phyloP scores from a whole-genome alignment of 2,113 vertebrate genomes.

The Takifugu flavidus region DNA sequence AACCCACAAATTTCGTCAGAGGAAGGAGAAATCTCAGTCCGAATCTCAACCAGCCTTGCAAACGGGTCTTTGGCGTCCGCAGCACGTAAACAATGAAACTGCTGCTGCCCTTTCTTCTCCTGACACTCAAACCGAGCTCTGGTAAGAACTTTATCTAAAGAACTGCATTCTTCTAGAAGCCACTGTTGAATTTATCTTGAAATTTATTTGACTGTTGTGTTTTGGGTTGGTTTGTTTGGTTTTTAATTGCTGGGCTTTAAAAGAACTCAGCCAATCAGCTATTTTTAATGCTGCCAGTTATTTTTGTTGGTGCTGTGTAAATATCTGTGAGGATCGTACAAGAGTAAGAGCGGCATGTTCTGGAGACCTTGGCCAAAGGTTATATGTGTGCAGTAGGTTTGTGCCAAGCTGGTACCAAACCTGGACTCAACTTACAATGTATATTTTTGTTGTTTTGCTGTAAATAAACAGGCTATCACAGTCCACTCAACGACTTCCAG shows the following conservation, averaged over 20 bases:
- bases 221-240: too few species aligned
- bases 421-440: background rate
- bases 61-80: conserved; percentile 6
- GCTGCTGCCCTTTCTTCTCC: conserved; percentile 34
- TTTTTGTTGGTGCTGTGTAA: background rate
- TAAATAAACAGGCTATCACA: conserved; percentile 77
- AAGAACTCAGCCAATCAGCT: background rate
- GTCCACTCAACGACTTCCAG: conserved; percentile 91
- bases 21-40: background rate
- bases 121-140: conserved; percentile 34
- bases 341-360: background rate
- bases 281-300: background rate
- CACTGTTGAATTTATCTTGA: background rate
- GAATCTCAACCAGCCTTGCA: background rate
- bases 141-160: conserved; percentile 42
- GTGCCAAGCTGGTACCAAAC: conserved; percentile 42
- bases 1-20: background rate
- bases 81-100: conserved; percentile 40
- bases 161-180: background rate
- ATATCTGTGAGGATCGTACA: background rate
- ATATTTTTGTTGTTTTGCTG: conserved; percentile 19
- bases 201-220: background rate
- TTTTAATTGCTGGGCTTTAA: background rate
- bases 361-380: conserved; percentile 65
- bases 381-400: conserved; percentile 48